phyloP scores from a whole-genome alignment of 23 tunicate species.

The Ascidia mentula region DNA sequence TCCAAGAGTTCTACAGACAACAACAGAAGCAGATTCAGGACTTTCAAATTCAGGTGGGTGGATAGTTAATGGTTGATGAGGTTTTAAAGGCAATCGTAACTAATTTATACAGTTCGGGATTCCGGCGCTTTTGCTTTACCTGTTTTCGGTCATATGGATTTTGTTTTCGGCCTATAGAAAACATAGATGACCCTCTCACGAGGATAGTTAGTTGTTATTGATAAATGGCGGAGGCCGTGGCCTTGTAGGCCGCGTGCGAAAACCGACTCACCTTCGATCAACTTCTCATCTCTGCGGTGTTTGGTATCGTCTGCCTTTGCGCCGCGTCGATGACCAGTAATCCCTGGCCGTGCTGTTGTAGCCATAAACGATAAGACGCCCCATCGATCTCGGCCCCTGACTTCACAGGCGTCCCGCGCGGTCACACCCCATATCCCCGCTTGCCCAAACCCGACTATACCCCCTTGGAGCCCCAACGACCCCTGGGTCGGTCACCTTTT shows the following conservation, averaged over 20 bases:
- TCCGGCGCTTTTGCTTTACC: too few relatives aligned
- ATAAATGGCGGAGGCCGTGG: neutral
- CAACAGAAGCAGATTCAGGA: conserved; percentile 85
- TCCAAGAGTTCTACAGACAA: conserved; percentile 84
- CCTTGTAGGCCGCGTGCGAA: neutral
- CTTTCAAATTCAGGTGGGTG: conserved; percentile 87
- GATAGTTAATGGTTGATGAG: too few relatives aligned
- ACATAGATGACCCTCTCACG: neutral
- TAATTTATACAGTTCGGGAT: too few relatives aligned
- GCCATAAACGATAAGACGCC: neutral
- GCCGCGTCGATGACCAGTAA: conserved; percentile 12
- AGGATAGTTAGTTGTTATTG: neutral
- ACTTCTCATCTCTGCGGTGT: neutral
- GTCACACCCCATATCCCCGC: neutral
- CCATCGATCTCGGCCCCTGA: neutral
- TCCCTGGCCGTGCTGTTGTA: neutral
- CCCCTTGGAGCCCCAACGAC: neutral
- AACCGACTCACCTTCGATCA: neutral
- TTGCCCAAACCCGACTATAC: neutral
- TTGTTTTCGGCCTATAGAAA: neutral
- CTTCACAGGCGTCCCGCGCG: conserved; percentile 1
- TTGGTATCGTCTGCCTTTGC: conserved; percentile 9
- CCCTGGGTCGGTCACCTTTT: conserved; percentile 1
- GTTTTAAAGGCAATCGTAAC: too few relatives aligned
- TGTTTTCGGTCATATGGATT: neutral